Percentiles rank a stretch among this genome's conserved stretches.
Evolutionary conservation across 2,797 vertebrate species (phyloP).

Genomic region (Melanotaenia maccullochi): DNA sequence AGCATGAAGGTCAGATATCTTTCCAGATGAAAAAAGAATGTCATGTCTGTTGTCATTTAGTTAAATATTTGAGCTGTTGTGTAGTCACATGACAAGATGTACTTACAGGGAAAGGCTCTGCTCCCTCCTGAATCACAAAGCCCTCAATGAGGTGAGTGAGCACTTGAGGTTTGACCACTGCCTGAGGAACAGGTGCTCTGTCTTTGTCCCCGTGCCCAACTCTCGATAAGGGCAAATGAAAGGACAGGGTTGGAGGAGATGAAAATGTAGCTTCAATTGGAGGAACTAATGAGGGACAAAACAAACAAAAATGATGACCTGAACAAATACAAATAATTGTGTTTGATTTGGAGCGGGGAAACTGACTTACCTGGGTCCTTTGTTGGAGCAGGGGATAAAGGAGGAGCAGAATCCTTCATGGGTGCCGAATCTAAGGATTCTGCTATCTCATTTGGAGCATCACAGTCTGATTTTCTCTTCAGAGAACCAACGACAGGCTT

Average conservation of each 20-base stretch:
- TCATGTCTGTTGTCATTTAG: background rate
- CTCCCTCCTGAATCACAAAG: conserved; percentile 99
- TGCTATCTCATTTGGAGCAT: conserved; percentile 83
- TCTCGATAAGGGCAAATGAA: conserved; percentile 84
- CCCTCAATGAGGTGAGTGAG: conserved; percentile 99
- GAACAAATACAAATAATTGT: background rate
- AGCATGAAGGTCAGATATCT: background rate
- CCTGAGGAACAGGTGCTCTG: conserved; percentile 91
- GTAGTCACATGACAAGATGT: background rate
- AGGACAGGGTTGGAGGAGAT: conserved; percentile 79
- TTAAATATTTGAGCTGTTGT: background rate
- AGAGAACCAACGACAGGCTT: conserved; percentile 86
- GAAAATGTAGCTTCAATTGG: conserved; percentile 80
- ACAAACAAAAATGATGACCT: conserved; percentile 4
- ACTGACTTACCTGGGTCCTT: conserved; percentile 74
- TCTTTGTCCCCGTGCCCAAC: conserved; percentile 84
- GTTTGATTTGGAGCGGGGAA: background rate
- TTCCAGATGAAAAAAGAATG: background rate
- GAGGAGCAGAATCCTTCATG: conserved; percentile 80
- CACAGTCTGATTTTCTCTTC: conserved; percentile 94
- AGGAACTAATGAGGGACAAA: conserved; percentile 60
- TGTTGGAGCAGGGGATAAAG: conserved; percentile 80
- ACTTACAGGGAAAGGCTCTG: conserved; percentile 97
- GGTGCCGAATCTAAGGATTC: conserved; percentile 68
- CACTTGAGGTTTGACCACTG: conserved; percentile 98